Conservation (phyloP, 2,888 invertebrate species). For the Luperina nickerlii region DNA sequence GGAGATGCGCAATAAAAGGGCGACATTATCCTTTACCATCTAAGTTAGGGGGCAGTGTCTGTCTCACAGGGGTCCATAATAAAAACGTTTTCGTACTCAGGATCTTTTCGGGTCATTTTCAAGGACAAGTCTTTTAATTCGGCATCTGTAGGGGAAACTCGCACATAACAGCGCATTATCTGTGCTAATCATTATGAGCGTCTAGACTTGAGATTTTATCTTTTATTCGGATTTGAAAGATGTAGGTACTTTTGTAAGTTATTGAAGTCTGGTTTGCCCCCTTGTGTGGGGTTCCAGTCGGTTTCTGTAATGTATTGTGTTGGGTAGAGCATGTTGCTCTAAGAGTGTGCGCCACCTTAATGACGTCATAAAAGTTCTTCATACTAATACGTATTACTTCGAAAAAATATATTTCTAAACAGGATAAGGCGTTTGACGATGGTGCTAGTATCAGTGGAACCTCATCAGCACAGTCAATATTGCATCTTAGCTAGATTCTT, state of each 20-base stretch:
- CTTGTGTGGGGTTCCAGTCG: conserved; percentile 11
- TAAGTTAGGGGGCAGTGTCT: conserved; percentile 70
- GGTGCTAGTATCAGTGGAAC: not conserved
- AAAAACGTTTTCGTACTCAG: conserved; percentile 75
- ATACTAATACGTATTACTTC: not conserved
- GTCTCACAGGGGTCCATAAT: conserved; percentile 77
- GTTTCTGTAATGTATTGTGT: conserved; percentile 11
- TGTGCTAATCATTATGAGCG: conserved; percentile 48
- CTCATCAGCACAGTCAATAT: not conserved
- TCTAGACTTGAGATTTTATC: conserved; percentile 48
- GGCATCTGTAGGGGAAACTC: conserved; percentile 58
- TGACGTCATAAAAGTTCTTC: conserved; percentile 4
- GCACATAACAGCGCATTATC: conserved; percentile 51
- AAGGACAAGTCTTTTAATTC: conserved; percentile 76
- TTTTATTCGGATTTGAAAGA: conserved; percentile 53
- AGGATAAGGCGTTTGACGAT: not conserved
- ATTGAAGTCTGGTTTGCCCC: conserved; percentile 11
- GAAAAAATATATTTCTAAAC: not conserved
- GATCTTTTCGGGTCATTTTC: conserved; percentile 80
- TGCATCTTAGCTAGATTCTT: not conserved
- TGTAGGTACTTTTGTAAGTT: conserved; percentile 28
- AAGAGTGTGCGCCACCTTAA: not conserved
- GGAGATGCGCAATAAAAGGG: conserved; percentile 73
- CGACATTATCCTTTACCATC: conserved; percentile 74
- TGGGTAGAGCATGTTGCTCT: conserved; percentile 1